Evolutionary conservation across 2,888 invertebrate species (phyloP), one percentile per base, ranked within the genome.

Genomic region (Cepaea hortensis): DNA sequence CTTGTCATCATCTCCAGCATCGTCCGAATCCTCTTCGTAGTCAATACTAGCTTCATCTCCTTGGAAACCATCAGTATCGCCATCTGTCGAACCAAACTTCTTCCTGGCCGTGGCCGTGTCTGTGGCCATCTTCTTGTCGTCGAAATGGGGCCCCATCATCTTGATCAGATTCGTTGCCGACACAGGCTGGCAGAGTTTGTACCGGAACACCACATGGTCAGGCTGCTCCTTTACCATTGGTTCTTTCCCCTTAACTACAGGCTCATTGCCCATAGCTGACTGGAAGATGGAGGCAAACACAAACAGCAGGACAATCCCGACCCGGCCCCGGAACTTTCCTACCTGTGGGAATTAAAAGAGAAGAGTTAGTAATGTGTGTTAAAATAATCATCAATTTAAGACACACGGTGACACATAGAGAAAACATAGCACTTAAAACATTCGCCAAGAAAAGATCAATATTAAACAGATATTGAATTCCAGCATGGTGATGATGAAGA

Each of bases 131-230:
- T 89, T 89, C 20, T 83, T 89, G 9, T 88, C 87, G 85, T 93
- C 93, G 84, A 90, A 92, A 9, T 88, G 90, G n/a, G 88, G 70
- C 1, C 93, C 92, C 91, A 92, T 91, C 70, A 87, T 86, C 46
- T 85, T 82, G 65, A 88, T 88, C n/a, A 92, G 89, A 48, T 91
- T 90, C 20, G 90, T 88, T 9, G 87, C 73, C 13, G 91, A 87
- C 23, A 91, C 88, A 7, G 90, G 89, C 62, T 88, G 88, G 84
- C 92, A 93, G 77, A 90, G 81, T 77, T 87, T 81, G 73, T 88
- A 89, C 18, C 87, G 86, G 77, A 91, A 90, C n/a, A 85, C 87
- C 35, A 91, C 87, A 20, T 82, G 73, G 50, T 73, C 70, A n/a
- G 82, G 73, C 35, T 77, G 73, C 77, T 88, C 88, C 50, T 88